Evolutionary conservation across 2,113 vertebrate genomes (phyloP), one percentile per base, ranked within the genome.

Genomic region (Raja brachyura): DNA sequence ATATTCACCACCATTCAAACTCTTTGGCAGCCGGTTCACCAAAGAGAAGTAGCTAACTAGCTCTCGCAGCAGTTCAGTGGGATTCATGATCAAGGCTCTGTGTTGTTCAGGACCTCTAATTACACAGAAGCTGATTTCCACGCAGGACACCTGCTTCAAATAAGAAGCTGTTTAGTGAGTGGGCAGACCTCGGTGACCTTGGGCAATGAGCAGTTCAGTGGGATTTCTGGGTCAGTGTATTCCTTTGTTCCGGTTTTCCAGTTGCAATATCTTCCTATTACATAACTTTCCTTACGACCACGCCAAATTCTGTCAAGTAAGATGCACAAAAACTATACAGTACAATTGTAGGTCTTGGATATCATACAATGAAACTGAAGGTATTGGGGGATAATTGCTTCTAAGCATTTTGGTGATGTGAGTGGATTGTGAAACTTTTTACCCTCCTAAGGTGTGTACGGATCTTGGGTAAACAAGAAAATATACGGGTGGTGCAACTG

Each of bases 401-500:
- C 33, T 66, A 31, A 88, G 3, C 66, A 59, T 59, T 88, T 59
- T 66, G 1, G 63, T 90, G 20, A 54, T 33, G 5, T 90, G 13
- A 39, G 22, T 81, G 16, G 2, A 88, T 68, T 90, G 7, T 90
- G 4, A 90, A 6, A 3, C 39, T 73, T 16, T 54, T 14, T 73
- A 25, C 73, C 63, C 94, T 93, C 93, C 94, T 93, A 93, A 99
- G 99, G 94, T 99, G 99, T 95, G 98, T 98, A 93, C 97, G 98
- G 94, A 99, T 99, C 94, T 96, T 99, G 85, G 99, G 98, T 88
- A 99, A 99, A 94, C 97, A 98, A 94, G 99, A 99, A 95, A 99
- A 99, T 95, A 98, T 99, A 93, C 97, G 98, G 66, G 97, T 98
- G 95, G 97, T 98, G 94, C 97, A 99, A 20, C 93, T 99, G 93